Base-by-base conservation (phyloP, 2,113 vertebrate species). In the Perccottus glenii region DNA sequence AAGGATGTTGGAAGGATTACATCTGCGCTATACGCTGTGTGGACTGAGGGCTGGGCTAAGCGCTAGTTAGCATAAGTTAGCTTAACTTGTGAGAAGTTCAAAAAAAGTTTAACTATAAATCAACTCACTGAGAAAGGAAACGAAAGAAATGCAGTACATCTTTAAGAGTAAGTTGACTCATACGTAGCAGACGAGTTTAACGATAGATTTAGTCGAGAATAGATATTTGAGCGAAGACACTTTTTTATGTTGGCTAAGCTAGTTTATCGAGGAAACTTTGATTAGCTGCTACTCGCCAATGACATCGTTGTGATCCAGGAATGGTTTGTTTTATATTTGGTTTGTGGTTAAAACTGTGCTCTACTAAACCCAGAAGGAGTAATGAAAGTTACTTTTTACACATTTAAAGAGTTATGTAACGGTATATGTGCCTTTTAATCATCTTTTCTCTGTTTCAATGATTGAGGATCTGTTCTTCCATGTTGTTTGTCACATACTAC, bases 31-130 rank as follows among this genome's bases (percentile, higher is more conserved):
- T 71, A 15, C 51, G 55, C 72, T 62, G 69, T 60, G 52, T 58
- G 57, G 67, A 80, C 80, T 35, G 62, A 79, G 58, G 77, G 83
- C 81, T 85, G 64, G 67, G 88, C 81, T 88, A 85, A 38, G 65
- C 36, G 56, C 56, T 58, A 3, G 67, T 60, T 90, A 88, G 75
- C 82, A 4, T 77, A 71, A 65, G 64, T 61, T 77, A 67, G 70
- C 76, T 32, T 49, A 16, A 70, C 63, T 60, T 78, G 47, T 53
- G 80, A 75, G 82, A 84, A 91, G 86, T 85, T 89, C 65, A 40
- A 46, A 72, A 87, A 90, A 93, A 89, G 75, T 90, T 87, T 83
- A 5, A 65, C 61, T 15, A 11, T 2, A 3, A 3, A 8, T 19
- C 14, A 47, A 15, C 10, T 8, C 42, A 5, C 2, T 3, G 9